These are phyloP conservation scores for Drosophila pseudotalamancana DNA, from an alignment of 2,888 invertebrate species.

Conservation along the genomic window DNA sequence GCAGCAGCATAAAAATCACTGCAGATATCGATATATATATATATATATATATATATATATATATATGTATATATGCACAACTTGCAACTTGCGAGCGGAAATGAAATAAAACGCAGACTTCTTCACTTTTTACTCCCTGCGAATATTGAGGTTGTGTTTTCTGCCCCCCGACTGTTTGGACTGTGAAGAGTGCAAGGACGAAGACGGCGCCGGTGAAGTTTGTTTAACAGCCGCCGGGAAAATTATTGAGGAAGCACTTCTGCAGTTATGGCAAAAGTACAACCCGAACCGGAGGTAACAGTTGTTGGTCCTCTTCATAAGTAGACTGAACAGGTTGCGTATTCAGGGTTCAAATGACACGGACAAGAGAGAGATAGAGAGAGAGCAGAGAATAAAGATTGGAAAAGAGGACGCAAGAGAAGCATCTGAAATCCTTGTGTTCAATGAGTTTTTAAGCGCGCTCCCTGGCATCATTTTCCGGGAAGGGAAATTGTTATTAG, in stretches of 20 bases:
- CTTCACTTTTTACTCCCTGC: neutral
- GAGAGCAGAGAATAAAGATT: neutral
- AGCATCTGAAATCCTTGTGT: slow-evolving; percentile 10
- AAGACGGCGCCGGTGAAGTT: slow-evolving; percentile 45
- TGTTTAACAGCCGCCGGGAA: slow-evolving; percentile 57
- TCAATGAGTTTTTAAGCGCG: slow-evolving; percentile 53
- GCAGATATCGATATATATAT: slow-evolving; percentile 34
- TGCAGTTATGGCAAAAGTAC: slow-evolving; percentile 21
- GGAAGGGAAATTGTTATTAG: slow-evolving; percentile 43
- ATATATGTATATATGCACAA: too few species aligned
- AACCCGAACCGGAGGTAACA: slow-evolving; percentile 38
- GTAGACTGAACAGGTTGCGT: slow-evolving; percentile 13
- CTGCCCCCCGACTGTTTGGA: slow-evolving; percentile 19
- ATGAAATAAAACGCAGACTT: slow-evolving; percentile 45
- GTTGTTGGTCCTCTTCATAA: slow-evolving; percentile 32
- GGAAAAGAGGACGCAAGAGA: neutral
- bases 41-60: too few species aligned
- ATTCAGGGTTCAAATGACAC: slow-evolving; percentile 24
- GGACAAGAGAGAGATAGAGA: slow-evolving; percentile 12
- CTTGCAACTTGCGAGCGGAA: slow-evolving; percentile 38
- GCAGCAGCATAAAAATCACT: slow-evolving; percentile 11
- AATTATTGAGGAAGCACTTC: slow-evolving; percentile 55
- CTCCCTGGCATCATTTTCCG: slow-evolving; percentile 23
- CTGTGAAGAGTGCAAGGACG: slow-evolving; percentile 23
- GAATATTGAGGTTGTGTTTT: slow-evolving; percentile 25